phyloP scores from a whole-genome alignment of 2,888 invertebrate genomes.

The Drosophila mettleri region DNA sequence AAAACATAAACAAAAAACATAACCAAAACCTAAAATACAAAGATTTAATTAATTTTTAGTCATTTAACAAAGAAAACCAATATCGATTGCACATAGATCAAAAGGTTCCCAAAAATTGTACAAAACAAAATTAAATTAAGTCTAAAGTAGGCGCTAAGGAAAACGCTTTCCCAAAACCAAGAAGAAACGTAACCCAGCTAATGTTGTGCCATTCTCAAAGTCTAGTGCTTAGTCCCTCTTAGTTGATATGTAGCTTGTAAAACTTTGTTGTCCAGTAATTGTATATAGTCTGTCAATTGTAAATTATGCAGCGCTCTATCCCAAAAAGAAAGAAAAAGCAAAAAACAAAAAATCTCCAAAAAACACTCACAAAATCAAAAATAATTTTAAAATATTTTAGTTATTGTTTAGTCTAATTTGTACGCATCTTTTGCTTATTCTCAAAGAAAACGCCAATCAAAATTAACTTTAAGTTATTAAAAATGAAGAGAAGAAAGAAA shows the following conservation, averaged over 20 bases:
- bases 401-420: slow-evolving; percentile 56
- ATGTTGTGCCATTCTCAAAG: slow-evolving; percentile 74
- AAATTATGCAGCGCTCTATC: slow-evolving; percentile 62
- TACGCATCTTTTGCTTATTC: slow-evolving; percentile 58
- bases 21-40: slow-evolving; percentile 15
- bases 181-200: slow-evolving; percentile 52
- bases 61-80: slow-evolving; percentile 33
- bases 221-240: slow-evolving; percentile 45
- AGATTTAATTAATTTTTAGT: slow-evolving; percentile 30
- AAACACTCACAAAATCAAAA: slow-evolving; percentile 23
- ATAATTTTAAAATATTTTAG: slow-evolving; percentile 33
- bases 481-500: slow-evolving; percentile 28
- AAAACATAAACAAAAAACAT: slow-evolving; percentile 14
- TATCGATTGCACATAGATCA: slow-evolving; percentile 69
- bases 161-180: slow-evolving; percentile 12
- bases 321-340: slow-evolving; percentile 42
- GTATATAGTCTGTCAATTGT: slow-evolving; percentile 78
- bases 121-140: slow-evolving; percentile 64
- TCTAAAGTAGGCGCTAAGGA: slow-evolving; percentile 26
- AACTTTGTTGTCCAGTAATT: slow-evolving; percentile 53
- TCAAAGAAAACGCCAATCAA: slow-evolving; percentile 79
- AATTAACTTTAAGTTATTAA: slow-evolving; percentile 84
- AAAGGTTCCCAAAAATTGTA: slow-evolving; percentile 63
- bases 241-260: slow-evolving; percentile 25
- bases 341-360: slow-evolving; percentile 33